Percentiles rank a stretch among this genome's conserved stretches.
Conservation (phyloP, 1,140 invertebrate species). For the Drosophila sechellia region DNA sequence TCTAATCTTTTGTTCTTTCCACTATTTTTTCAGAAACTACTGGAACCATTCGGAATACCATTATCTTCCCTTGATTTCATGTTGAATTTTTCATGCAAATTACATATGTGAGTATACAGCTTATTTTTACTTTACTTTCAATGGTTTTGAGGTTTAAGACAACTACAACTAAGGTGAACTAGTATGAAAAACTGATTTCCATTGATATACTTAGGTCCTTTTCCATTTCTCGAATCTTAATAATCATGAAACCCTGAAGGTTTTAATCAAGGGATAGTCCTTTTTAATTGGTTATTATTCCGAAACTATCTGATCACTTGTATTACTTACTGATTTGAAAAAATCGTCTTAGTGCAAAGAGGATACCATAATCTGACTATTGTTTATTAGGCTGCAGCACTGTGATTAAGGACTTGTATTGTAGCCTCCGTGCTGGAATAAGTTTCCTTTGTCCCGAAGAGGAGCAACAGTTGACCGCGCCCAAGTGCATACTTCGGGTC, state of each 20-base stretch:
- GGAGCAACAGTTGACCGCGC: neutral
- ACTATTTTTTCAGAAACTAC: conserved; percentile 34
- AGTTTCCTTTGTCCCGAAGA: neutral
- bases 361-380: no score
- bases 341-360: no score
- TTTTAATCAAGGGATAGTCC: no score
- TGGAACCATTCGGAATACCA: conserved; percentile 41
- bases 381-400: neutral
- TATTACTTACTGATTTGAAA: no score
- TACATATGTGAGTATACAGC: conserved; percentile 55
- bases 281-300: no score
- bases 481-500: neutral
- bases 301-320: no score
- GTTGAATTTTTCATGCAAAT: conserved; percentile 57
- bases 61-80: conserved; percentile 39
- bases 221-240: no score
- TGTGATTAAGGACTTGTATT: neutral
- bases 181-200: neutral
- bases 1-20: no score
- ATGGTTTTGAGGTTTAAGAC: neutral
- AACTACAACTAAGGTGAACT: neutral
- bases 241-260: neutral
- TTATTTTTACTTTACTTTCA: neutral
- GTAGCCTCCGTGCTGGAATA: no score
- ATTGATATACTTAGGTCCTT: neutral